Base-by-base conservation (phyloP, 2,113 vertebrate species). In the Otocyon megalotis region DNA sequence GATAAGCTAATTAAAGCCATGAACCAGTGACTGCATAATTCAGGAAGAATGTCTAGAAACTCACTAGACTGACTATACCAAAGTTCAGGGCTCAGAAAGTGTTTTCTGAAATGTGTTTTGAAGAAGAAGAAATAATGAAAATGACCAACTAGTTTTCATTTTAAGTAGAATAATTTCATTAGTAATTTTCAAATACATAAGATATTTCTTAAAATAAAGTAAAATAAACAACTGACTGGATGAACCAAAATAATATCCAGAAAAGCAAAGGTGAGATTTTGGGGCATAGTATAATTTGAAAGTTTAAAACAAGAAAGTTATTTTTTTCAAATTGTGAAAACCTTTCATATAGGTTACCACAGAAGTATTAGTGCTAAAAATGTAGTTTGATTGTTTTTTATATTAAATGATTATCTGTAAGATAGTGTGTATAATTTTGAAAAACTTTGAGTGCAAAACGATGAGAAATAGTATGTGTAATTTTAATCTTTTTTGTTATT, bases 81-180 rank as follows among this genome's bases (percentile, higher is more conserved):
- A 50, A 82, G 19, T 24, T 83, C n/a, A 93, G 20, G 17, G 11
- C 48, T 77, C 22, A 37, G 32, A 58, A 54, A 79, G 30, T 72
- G 83, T 92, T 37, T 35, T 71, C 53, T 88, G 32, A 94, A 56
- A 37, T 96, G 48, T 26, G 74, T 88, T 92, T 96, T 93, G 79
- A 88, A 86, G 86, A 96, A 67, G 32, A 88, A 81, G 77, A 48
- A 87, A 82, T 76, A 87, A 82, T 76, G 65, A 95, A 93, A 93
- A 60, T n/a, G 26, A 86, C 80, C 35, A 30, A 63, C 14, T 67
- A 87, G 60, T 80, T 90, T 82, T 82, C 9, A 74, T 81, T 97
- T 82, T 87, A 76, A 95, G 87, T 77, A 67, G 81, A 90, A 54
- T 83, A 76, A 77, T 88, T 77, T 76, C 56, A 65, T 14, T 67